Percentiles rank a stretch among this genome's conserved stretches.
Evolutionary conservation across 2,797 vertebrate species (phyloP).

Genomic region (Acrossocheilus fasciatus): DNA sequence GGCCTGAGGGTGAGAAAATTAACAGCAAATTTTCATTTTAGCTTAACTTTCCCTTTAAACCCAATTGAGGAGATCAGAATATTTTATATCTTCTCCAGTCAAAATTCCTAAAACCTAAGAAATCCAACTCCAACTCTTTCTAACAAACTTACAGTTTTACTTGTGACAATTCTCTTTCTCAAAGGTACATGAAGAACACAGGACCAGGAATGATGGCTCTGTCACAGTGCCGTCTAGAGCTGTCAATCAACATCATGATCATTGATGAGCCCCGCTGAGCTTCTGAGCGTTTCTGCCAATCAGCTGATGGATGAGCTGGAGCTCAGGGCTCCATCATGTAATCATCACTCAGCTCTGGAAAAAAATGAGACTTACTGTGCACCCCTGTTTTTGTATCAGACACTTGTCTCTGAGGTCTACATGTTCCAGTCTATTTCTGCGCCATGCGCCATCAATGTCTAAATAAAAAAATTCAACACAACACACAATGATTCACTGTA

Average conservation of each 20-base stretch:
- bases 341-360: slow-evolving; percentile 77
- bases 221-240: slow-evolving; percentile 71
- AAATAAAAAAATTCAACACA: neutral
- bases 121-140: neutral
- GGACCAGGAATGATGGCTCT: slow-evolving; percentile 63
- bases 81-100: neutral
- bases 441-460: neutral
- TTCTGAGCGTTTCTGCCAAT: slow-evolving; percentile 67
- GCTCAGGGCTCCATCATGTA: slow-evolving; percentile 68
- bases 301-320: slow-evolving; percentile 55
- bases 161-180: neutral
- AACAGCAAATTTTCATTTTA: too few relatives aligned
- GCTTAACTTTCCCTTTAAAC: too few relatives aligned
- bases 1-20: too few relatives aligned
- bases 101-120: neutral
- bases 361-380: neutral
- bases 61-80: neutral
- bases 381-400: neutral
- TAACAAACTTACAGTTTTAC: neutral
- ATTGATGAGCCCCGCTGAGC: slow-evolving; percentile 71
- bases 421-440: slow-evolving; percentile 1
- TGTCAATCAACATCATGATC: slow-evolving; percentile 75
- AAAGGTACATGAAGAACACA: slow-evolving; percentile 37
- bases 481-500: neutral
- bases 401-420: slow-evolving; percentile 5